Evolutionary conservation across 2,888 invertebrate species (phyloP).

Genomic region (Tyria jacobaeae): DNA sequence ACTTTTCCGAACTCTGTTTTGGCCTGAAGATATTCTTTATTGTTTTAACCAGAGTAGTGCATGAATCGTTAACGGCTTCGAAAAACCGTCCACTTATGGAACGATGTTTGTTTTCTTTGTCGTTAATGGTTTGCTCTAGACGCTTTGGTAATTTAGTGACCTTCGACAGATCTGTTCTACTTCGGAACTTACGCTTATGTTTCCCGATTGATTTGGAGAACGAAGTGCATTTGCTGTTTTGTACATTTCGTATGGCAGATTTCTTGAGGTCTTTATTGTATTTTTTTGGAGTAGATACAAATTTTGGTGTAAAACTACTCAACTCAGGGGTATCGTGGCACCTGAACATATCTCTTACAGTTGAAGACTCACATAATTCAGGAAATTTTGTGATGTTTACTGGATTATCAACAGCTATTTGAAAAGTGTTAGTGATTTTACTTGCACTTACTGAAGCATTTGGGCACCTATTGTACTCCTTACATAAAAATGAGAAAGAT

Average conservation of each 20-base stretch:
- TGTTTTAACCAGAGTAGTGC: conserved; percentile 69
- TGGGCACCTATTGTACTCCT: conserved; percentile 10
- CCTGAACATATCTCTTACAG: conserved; percentile 9
- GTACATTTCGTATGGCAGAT: conserved; percentile 1
- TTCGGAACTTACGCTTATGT: conserved; percentile 17
- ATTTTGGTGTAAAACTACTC: conserved; percentile 60
- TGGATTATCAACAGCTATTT: conserved; percentile 15
- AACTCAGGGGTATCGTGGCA: conserved; percentile 23
- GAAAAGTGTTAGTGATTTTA: conserved; percentile 16
- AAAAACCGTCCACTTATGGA: conserved; percentile 66
- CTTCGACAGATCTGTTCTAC: background rate
- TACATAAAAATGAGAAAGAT: conserved; percentile 54
- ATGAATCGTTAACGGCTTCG: conserved; percentile 72
- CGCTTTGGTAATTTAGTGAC: conserved; percentile 12
- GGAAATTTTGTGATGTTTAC: background rate
- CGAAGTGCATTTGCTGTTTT: conserved; percentile 1
- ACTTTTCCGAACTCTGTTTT: conserved; percentile 35
- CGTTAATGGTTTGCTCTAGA: conserved; percentile 23
- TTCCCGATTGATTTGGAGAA: conserved; percentile 11
- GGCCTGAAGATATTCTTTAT: conserved; percentile 69
- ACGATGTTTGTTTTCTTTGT: conserved; percentile 51
- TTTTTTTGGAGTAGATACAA: conserved; percentile 68
- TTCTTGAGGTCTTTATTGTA: conserved; percentile 13
- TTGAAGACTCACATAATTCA: background rate
- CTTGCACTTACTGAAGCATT: background rate